A percentile compares a stretch with the other conserved stretches of the same genome.
Conservation (phyloP, 2,797 vertebrate species). For the Siniperca obscura region DNA sequence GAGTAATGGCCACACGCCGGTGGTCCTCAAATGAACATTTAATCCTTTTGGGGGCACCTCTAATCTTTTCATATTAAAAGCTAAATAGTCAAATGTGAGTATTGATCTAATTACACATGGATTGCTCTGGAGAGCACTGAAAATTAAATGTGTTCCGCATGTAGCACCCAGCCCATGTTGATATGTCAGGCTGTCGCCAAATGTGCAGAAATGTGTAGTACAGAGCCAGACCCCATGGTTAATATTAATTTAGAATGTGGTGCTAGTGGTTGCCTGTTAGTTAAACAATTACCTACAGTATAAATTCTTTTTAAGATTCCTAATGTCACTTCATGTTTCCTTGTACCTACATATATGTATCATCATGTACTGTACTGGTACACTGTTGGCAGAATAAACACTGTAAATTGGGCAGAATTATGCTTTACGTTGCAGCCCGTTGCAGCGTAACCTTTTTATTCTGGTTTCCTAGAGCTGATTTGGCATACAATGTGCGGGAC, state of each 20-base stretch:
- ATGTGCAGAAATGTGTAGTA: not conserved
- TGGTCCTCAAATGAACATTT: constrained; percentile 84
- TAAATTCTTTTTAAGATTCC: not conserved
- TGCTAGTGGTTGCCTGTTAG: not conserved
- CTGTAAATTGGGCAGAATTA: not conserved
- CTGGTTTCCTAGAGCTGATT: not conserved
- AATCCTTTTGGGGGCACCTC: constrained; percentile 91
- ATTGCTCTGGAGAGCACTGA: constrained; percentile 81
- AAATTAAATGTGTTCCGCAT: constrained; percentile 64
- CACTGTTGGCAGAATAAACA: not conserved
- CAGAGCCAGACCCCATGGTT: constrained; percentile 1
- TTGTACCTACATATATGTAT: not conserved
- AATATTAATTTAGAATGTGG: constrained; percentile 17
- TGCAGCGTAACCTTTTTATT: not conserved
- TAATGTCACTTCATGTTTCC: not conserved
- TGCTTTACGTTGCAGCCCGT: not conserved
- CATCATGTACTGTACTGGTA: not conserved
- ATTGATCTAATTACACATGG: constrained; percentile 94
- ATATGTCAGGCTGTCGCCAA: constrained; percentile 33
- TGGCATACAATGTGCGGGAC: not conserved
- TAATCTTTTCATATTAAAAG: constrained; percentile 98
- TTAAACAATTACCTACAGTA: not conserved
- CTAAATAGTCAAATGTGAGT: constrained; percentile 93
- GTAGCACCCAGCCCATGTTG: constrained; percentile 29
- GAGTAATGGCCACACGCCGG: constrained; percentile 90